These are phyloP conservation scores for Epiblema foenella DNA, from an alignment of 2,888 invertebrate species.

Conservation along the genomic window DNA sequence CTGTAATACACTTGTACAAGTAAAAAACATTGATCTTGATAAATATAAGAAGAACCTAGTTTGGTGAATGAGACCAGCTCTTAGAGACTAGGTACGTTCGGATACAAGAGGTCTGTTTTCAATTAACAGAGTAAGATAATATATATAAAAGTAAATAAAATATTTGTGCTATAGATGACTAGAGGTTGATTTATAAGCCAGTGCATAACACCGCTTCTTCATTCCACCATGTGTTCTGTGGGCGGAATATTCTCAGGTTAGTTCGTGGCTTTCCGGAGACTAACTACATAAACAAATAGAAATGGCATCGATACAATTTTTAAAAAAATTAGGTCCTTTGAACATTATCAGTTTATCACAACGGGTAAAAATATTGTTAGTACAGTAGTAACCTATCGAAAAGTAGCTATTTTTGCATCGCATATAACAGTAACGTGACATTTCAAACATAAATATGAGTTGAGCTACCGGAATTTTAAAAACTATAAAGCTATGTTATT, in stretches of 20 bases:
- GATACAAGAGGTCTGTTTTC: background rate
- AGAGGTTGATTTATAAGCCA: constrained; percentile 20
- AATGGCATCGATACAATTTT: background rate
- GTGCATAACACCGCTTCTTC: constrained; percentile 50
- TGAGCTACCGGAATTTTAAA: too few relatives aligned
- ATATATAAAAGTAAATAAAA: constrained; percentile 28
- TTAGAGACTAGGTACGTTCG: constrained; percentile 40
- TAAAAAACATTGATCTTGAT: background rate
- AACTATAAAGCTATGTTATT: too few relatives aligned
- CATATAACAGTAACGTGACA: too few relatives aligned
- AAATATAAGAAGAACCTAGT: background rate
- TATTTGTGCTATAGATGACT: constrained; percentile 35
- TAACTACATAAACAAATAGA: constrained; percentile 17
- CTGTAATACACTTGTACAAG: too few relatives aligned
- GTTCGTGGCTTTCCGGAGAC: constrained; percentile 21
- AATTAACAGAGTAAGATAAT: background rate
- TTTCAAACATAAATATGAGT: too few relatives aligned
- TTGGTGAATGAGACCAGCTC: constrained; percentile 59
- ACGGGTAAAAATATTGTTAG: too few relatives aligned
- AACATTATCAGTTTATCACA: too few relatives aligned
- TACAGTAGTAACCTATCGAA: too few relatives aligned
- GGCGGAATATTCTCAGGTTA: constrained; percentile 38
- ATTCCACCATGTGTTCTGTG: constrained; percentile 82
- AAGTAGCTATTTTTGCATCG: too few relatives aligned
- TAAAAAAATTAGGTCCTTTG: too few relatives aligned